Percentiles rank a stretch among this genome's conserved stretches.
These are phyloP conservation scores for Volucella inanis DNA, from an alignment of 2,888 invertebrate species.

Conservation along the genomic window DNA sequence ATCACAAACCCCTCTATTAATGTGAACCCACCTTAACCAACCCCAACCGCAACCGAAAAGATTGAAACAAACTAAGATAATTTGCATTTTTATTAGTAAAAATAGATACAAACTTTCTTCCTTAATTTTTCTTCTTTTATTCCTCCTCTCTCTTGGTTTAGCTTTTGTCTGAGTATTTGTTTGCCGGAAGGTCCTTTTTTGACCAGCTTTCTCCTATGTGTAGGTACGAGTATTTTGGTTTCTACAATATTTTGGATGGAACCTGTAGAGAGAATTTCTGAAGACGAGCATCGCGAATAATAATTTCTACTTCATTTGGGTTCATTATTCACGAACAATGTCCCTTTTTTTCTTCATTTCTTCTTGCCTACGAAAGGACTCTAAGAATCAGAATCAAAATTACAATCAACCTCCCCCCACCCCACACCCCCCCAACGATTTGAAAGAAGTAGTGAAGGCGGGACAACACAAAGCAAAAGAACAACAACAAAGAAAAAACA, in stretches of 20 bases:
- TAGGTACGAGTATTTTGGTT: background rate
- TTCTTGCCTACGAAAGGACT: constrained; percentile 5
- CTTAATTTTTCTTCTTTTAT: constrained; percentile 36
- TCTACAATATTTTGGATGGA: background rate
- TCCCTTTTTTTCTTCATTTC: constrained; percentile 24
- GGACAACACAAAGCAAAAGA: constrained; percentile 15
- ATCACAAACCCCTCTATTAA: constrained; percentile 59
- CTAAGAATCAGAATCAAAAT: too few relatives aligned
- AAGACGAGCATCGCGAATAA: constrained; percentile 52
- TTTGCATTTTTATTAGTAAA: constrained; percentile 64
- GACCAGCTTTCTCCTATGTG: constrained; percentile 17
- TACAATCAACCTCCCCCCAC: too few relatives aligned
- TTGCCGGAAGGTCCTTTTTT: constrained; percentile 12
- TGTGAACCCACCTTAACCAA: constrained; percentile 36
- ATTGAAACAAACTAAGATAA: constrained; percentile 44
- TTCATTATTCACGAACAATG: constrained; percentile 62
- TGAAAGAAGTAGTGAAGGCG: constrained; percentile 19
- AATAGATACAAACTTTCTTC: constrained; percentile 35
- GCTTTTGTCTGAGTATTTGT: constrained; percentile 11
- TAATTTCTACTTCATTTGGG: constrained; percentile 50
- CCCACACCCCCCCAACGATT: too few relatives aligned
- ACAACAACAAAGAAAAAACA: background rate
- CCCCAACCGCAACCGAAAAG: constrained; percentile 64
- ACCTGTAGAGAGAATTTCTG: constrained; percentile 25
- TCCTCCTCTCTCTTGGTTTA: constrained; percentile 16